These are phyloP conservation scores for Acyrthosiphon pisum DNA, from an alignment of 1,140 invertebrate genomes.

Conservation along the genomic window DNA sequence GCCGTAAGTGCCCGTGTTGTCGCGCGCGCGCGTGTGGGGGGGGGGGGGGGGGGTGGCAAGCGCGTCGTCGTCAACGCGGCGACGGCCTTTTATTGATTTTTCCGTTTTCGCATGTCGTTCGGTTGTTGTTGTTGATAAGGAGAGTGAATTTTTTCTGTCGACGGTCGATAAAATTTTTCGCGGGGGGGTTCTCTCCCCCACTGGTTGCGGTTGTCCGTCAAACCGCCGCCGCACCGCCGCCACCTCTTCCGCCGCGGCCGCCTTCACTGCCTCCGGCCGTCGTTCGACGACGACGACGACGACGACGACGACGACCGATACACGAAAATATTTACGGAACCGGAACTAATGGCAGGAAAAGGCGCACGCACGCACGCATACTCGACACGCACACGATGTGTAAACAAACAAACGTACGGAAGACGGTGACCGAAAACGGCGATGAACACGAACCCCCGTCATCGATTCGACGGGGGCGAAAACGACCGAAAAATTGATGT, in stretches of 20 bases:
- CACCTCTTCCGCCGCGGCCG: neutral
- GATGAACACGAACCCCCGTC: neutral
- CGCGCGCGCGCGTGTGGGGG: neutral
- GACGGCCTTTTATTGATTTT: conserved; percentile 47
- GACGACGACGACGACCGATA: conserved; percentile 2
- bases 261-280: neutral
- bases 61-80: conserved; percentile 7
- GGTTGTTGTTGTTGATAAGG: conserved; percentile 51
- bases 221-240: neutral
- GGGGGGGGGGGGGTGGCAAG: too few species aligned
- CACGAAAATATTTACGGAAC: conserved; percentile 37
- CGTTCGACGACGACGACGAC: conserved; percentile 8
- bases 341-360: conserved; percentile 50
- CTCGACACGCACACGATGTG: neutral
- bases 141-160: conserved; percentile 46
- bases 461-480: conserved; percentile 42
- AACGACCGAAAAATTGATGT: neutral
- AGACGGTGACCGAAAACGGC: neutral
- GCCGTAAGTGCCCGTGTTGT: neutral
- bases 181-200: conserved; percentile 33
- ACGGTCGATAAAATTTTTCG: conserved; percentile 48
- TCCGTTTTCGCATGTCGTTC: conserved; percentile 22
- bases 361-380: neutral
- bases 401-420: conserved; percentile 44
- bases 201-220: neutral